Conservation (phyloP, 2,888 invertebrate genomes). For the Synergus umbraculus region DNA sequence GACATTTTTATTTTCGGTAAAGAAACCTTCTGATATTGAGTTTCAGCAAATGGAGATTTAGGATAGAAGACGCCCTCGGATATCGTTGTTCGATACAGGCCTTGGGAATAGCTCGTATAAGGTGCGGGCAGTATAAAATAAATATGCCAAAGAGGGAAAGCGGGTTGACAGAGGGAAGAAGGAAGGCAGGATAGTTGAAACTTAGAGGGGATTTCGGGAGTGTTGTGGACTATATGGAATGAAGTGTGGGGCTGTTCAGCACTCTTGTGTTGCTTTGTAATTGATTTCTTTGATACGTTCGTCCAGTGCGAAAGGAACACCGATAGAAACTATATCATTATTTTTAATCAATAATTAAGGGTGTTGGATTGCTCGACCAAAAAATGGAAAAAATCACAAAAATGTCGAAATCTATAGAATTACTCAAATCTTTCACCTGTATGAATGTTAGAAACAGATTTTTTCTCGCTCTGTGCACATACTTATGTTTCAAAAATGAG, state of each 20-base stretch:
- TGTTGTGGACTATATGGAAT: conserved; percentile 42
- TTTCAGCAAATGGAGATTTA: conserved; percentile 36
- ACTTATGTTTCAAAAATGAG: too few relatives aligned
- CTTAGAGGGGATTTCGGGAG: conserved; percentile 43
- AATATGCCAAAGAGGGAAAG: conserved; percentile 62
- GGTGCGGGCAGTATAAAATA: conserved; percentile 63
- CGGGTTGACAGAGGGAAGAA: conserved; percentile 46
- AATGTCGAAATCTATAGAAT: too few relatives aligned
- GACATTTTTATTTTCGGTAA: conserved; percentile 15
- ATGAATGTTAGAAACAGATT: too few relatives aligned
- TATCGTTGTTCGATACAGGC: conserved; percentile 33
- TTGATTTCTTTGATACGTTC: conserved; percentile 71
- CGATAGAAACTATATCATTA: too few relatives aligned
- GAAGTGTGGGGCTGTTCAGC: conserved; percentile 53
- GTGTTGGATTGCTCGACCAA: too few relatives aligned
- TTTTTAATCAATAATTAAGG: too few relatives aligned
- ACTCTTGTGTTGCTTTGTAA: conserved; percentile 66
- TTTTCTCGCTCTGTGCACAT: too few relatives aligned
- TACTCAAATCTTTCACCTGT: too few relatives aligned
- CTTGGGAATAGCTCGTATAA: conserved; percentile 15
- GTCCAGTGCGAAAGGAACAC: conserved; percentile 62
- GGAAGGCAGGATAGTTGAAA: conserved; percentile 36
- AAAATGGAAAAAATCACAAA: too few relatives aligned
- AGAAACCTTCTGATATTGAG: conserved; percentile 28
- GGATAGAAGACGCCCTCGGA: conserved; percentile 12